These are phyloP conservation scores for Fregetta grallaria DNA, from an alignment of 2,113 vertebrate genomes.

Conservation along the genomic window DNA sequence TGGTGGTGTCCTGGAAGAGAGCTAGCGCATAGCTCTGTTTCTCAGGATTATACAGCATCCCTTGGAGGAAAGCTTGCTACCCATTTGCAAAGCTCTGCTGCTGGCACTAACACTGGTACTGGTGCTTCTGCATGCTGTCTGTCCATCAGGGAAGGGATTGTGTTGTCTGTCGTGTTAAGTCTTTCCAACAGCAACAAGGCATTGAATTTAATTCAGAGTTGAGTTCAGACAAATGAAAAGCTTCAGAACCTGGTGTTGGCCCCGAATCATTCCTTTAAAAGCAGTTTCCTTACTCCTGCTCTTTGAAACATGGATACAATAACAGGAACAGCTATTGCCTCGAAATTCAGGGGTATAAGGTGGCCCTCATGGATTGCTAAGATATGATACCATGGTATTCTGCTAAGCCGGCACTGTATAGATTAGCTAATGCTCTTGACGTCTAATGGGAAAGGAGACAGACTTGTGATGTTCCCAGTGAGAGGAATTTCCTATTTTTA, in stretches of 20 bases:
- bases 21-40: neutral
- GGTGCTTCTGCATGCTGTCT: neutral
- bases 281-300: neutral
- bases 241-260: neutral
- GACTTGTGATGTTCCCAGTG: neutral
- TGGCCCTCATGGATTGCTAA: neutral
- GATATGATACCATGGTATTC: neutral
- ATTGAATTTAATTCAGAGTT: neutral
- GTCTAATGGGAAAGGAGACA: neutral
- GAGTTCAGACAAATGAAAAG: neutral
- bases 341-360: neutral
- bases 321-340: neutral
- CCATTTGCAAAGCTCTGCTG: neutral
- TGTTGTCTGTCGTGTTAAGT: neutral
- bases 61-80: neutral
- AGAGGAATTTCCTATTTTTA: constrained; percentile 49
- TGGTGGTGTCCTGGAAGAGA: neutral
- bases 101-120: neutral
- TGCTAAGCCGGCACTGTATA: neutral
- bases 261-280: neutral
- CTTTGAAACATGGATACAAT: neutral
- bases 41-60: neutral
- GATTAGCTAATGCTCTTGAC: neutral
- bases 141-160: neutral
- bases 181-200: neutral